Evolutionary conservation across 1,140 invertebrate species (phyloP), one percentile per base, ranked within the genome.

Genomic region (Cydia fagiglandana): DNA sequence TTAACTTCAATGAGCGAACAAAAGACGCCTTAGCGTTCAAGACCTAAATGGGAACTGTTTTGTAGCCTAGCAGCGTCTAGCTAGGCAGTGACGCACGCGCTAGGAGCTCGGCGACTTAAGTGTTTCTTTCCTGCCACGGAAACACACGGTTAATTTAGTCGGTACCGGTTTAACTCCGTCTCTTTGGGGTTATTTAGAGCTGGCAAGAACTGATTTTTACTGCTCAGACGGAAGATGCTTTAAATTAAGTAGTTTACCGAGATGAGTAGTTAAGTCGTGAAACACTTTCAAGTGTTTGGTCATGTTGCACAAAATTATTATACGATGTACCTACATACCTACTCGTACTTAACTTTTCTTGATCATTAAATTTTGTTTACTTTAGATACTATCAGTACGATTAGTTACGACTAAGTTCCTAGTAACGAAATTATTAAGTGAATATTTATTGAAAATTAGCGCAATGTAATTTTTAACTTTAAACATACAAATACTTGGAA

Each of bases 71-170:
- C 24, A 34, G 64, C 24, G 64, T 66, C 66, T 38, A 70, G 66
- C 66, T 38, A 70, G 66, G n/a, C 10, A 38, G 66, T 38, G 30
- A 38, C 66, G 30, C 66, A 70, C 34, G 56, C 66, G 61, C 20
- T 34, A 38, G n/a, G 64, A 70, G 34, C 66, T 70, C 66, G 30
- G 78, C 79, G 81, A 83, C 84, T 81, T 89, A 88, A 91, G 84
- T 87, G 84, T 84, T 81, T 79, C 80, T 87, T 87, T 91, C 89
- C 89, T 90, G 88, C 83, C 75, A 76, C 82, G 84, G 84, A 90
- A 88, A 81, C 81, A 81, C 81, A 76, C 74, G 81, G 80, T 83
- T 88, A 86, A 89, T 87, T 88, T 84, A 86, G 83, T 83, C 84
- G 83, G 88, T 84, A 83, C 83, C 80, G 78, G 85, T 84, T 84